Evolutionary conservation across 1,140 invertebrate species (phyloP).

Genomic region (Paraescarpia echinospica): DNA sequence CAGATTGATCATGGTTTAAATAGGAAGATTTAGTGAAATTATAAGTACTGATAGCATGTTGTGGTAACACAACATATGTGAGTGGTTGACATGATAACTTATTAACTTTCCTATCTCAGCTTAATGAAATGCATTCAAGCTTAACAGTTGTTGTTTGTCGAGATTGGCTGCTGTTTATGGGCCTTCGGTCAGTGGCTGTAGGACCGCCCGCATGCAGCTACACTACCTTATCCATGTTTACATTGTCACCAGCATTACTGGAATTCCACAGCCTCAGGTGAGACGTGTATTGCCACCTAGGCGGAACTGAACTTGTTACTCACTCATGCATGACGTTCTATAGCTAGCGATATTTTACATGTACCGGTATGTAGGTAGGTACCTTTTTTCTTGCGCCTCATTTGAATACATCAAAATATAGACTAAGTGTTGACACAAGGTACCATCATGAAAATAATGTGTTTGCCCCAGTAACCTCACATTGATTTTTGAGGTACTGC

Average conservation of each 20-base stretch:
- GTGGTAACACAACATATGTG: neutral
- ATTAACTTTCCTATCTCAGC: neutral
- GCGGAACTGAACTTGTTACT: neutral
- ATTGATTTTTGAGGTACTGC: no score
- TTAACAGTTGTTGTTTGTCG: neutral
- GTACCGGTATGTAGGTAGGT: neutral
- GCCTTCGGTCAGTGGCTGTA: neutral
- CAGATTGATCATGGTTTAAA: neutral
- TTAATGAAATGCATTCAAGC: neutral
- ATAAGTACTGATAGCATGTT: neutral
- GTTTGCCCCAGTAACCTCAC: no score
- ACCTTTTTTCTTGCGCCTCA: neutral
- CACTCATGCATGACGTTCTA: neutral
- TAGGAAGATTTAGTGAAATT: neutral
- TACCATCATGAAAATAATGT: no score
- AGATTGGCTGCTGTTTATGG: neutral
- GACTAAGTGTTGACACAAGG: neutral
- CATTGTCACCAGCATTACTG: neutral
- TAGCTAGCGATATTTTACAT: neutral
- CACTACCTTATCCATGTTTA: neutral
- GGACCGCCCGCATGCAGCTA: neutral
- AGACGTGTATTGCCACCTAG: neutral
- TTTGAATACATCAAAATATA: neutral
- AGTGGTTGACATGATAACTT: neutral
- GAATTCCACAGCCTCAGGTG: neutral